Evolutionary conservation across 2,888 invertebrate species (phyloP).

Genomic region (Bhutanitis thaidina): DNA sequence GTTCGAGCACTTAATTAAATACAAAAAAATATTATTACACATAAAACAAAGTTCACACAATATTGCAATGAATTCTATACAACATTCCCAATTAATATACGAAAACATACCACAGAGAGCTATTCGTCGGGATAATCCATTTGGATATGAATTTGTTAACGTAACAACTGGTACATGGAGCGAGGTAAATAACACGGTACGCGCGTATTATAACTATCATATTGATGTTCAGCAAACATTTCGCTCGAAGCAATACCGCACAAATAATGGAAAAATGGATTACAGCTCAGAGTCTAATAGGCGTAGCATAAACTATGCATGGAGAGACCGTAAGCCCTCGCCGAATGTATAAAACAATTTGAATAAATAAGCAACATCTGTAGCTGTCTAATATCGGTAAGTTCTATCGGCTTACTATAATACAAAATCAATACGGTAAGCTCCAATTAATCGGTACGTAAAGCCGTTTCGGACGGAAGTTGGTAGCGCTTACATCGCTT

Average conservation of each 20-base stretch:
- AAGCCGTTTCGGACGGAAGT: conserved; percentile 45
- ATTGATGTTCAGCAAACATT: conserved; percentile 10
- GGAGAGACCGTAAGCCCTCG: conserved; percentile 26
- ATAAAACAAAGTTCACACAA: no score
- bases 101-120: neutral
- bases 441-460: conserved; percentile 63
- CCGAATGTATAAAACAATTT: conserved; percentile 35
- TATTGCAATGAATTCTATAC: neutral
- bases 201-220: conserved; percentile 1
- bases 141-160: conserved; percentile 15
- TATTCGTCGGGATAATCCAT: conserved; percentile 8
- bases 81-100: conserved; percentile 7
- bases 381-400: conserved; percentile 51
- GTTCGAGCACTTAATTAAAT: no score
- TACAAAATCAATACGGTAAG: conserved; percentile 73
- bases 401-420: conserved; percentile 58
- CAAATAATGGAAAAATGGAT: conserved; percentile 23
- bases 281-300: conserved; percentile 22
- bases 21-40: no score
- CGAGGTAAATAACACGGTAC: conserved; percentile 4
- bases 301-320: conserved; percentile 30
- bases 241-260: conserved; percentile 17
- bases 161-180: conserved; percentile 12
- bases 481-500: conserved; percentile 29
- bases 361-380: conserved; percentile 54